These are phyloP conservation scores for Apteryx mantelli DNA, from an alignment of 2,113 vertebrate genomes.

Conservation along the genomic window DNA sequence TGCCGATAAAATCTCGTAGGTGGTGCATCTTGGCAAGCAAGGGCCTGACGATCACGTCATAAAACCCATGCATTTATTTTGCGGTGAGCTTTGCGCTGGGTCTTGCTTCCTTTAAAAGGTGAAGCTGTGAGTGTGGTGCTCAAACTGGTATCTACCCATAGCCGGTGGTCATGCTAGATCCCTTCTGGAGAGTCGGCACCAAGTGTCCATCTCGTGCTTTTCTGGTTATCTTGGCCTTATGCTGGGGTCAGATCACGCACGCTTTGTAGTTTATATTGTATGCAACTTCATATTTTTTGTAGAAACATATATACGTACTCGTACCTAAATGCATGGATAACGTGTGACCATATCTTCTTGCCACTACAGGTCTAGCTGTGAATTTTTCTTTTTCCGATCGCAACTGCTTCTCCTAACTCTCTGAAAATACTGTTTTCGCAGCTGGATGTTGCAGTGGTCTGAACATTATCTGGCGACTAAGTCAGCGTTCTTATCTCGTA, in stretches of 20 bases:
- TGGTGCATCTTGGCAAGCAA: no score
- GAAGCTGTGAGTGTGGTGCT: background rate
- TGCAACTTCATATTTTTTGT: background rate
- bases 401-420: background rate
- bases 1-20: background rate
- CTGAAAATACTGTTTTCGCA: background rate
- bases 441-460: background rate
- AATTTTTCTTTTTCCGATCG: background rate
- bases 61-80: background rate
- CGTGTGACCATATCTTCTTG: background rate
- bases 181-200: background rate
- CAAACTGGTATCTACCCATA: no score
- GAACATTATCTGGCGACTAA: background rate
- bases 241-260: fast-evolving
- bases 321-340: no score
- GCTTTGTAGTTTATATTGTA: background rate
- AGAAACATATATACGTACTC: fast-evolving
- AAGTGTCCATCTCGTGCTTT: background rate
- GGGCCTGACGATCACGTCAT: fast-evolving
- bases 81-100: no score
- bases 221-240: background rate
- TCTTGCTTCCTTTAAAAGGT: background rate
- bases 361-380: background rate
- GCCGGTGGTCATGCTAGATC: background rate
- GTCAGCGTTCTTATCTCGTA: background rate